Conservation (phyloP, 2,888 invertebrate genomes). For the Vanessa cardui region DNA sequence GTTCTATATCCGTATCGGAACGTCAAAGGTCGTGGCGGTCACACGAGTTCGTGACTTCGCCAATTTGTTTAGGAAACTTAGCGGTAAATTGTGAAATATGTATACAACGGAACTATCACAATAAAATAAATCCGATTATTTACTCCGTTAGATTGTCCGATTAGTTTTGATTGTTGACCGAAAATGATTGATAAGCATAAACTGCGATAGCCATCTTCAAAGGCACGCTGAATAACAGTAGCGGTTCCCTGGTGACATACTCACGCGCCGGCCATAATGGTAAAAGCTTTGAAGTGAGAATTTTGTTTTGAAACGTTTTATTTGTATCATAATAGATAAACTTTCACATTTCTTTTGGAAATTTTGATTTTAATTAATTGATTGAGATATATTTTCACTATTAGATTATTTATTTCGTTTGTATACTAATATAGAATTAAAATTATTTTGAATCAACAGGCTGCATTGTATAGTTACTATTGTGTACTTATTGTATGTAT, state of each 20-base stretch:
- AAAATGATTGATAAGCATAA: constrained; percentile 36
- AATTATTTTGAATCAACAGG: no score
- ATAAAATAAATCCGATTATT: constrained; percentile 39
- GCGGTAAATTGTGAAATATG: constrained; percentile 51
- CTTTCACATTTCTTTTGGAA: neutral
- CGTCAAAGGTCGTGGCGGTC: constrained; percentile 49
- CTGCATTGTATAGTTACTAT: no score
- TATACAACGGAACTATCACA: constrained; percentile 39
- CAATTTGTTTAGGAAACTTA: constrained; percentile 53
- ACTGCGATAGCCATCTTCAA: constrained; percentile 11
- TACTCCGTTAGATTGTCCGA: constrained; percentile 39
- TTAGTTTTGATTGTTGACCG: constrained; percentile 37
- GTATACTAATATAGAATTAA: no score
- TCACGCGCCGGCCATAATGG: constrained; percentile 3
- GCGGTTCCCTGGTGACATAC: constrained; percentile 2
- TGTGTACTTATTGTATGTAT: no score
- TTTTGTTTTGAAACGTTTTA: neutral
- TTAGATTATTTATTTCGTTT: neutral
- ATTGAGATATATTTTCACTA: neutral
- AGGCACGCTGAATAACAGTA: constrained; percentile 5
- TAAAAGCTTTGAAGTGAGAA: neutral
- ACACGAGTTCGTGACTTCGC: constrained; percentile 55
- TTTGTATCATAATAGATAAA: neutral
- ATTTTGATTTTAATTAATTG: neutral
- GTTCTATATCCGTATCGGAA: constrained; percentile 42